phyloP scores from a whole-genome alignment of 1,140 invertebrate genomes.

The Parapsyche elsis region DNA sequence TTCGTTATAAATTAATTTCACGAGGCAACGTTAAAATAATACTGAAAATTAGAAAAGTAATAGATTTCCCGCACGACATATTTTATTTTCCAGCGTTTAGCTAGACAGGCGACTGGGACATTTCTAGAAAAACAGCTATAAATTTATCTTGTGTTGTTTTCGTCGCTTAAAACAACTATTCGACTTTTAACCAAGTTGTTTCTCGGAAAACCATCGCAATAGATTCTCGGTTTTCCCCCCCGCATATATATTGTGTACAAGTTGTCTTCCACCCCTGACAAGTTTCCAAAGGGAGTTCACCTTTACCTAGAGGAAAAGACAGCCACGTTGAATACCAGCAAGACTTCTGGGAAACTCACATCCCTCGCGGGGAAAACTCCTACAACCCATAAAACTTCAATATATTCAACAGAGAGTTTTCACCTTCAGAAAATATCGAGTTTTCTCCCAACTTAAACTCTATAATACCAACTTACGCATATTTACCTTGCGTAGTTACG shows the following conservation, averaged over 20 bases:
- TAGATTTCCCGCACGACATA: too few species aligned
- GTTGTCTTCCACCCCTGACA: slow-evolving; percentile 12
- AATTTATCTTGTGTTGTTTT: slow-evolving; percentile 7
- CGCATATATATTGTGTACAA: slow-evolving; percentile 13
- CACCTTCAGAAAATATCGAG: neutral
- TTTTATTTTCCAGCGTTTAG: neutral
- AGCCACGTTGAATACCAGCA: neutral
- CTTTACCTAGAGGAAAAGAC: neutral
- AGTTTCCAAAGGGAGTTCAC: slow-evolving; percentile 8
- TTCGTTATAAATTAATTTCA: too few species aligned
- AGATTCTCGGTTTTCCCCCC: slow-evolving; percentile 3
- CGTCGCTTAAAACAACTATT: slow-evolving; percentile 17
- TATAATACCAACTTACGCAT: too few species aligned
- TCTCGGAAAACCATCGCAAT: slow-evolving; percentile 13
- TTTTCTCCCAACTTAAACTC: neutral
- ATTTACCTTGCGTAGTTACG: too few species aligned
- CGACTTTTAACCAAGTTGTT: slow-evolving; percentile 23
- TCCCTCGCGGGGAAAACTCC: neutral
- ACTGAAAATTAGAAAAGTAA: too few species aligned
- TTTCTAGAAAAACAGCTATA: neutral
- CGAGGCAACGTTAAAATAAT: too few species aligned
- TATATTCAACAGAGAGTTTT: slow-evolving; percentile 23
- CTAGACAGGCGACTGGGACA: neutral
- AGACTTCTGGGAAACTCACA: neutral
- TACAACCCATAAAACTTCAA: slow-evolving; percentile 16